Conservation (phyloP, 2,888 invertebrate species). For the Drosophila gaucha region DNA sequence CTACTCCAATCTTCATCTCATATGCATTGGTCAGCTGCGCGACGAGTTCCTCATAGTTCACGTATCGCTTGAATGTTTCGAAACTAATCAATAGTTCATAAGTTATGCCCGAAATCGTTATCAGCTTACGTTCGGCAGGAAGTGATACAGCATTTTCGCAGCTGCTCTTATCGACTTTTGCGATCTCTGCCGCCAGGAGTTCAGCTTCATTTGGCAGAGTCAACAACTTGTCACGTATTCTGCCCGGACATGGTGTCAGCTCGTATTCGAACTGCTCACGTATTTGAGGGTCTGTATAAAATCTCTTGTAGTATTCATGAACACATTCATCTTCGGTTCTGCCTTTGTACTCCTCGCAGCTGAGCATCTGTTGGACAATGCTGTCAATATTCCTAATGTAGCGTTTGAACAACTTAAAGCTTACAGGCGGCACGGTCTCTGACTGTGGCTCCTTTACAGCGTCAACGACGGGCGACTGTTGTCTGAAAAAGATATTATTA, state of each 20-base stretch:
- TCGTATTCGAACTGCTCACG: conserved; percentile 33
- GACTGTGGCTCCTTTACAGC: neutral
- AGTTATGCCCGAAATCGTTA: conserved; percentile 5
- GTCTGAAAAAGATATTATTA: conserved; percentile 1
- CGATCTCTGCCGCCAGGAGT: neutral
- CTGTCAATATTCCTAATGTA: conserved; percentile 35
- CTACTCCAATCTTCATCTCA: neutral
- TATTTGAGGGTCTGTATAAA: conserved; percentile 40
- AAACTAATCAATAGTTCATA: conserved; percentile 22
- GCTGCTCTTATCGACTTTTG: neutral
- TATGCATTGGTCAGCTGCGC: neutral
- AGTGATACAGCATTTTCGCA: neutral
- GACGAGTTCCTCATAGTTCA: conserved; percentile 26
- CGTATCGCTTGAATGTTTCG: conserved; percentile 19
- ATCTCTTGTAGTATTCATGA: conserved; percentile 39
- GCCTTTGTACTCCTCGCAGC: conserved; percentile 13
- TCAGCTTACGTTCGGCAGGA: neutral
- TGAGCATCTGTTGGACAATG: conserved; percentile 44
- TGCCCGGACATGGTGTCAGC: conserved; percentile 48
- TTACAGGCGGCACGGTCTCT: conserved; percentile 15
- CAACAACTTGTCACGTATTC: conserved; percentile 26
- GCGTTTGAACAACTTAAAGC: conserved; percentile 26
- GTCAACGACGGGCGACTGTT: neutral
- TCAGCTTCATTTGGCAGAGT: neutral
- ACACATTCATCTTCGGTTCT: conserved; percentile 28